These are phyloP conservation scores for Microtus ochrogaster DNA, from an alignment of 2,113 vertebrate genomes.

Conservation along the genomic window DNA sequence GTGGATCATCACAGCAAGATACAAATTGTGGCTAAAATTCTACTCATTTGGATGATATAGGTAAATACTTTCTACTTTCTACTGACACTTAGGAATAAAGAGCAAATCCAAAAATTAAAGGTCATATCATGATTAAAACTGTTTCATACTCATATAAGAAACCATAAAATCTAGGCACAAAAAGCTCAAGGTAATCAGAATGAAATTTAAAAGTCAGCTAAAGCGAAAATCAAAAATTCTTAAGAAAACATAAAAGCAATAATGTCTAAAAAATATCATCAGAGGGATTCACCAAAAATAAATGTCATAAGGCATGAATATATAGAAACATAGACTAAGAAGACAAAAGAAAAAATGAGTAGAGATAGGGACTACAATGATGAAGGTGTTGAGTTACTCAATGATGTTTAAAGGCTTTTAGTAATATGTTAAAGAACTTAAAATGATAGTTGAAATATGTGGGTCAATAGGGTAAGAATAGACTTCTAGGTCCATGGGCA, in stretches of 20 bases:
- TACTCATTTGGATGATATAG: background rate
- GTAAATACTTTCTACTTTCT: slow-evolving; percentile 23
- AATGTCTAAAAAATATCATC: background rate
- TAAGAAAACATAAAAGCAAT: background rate
- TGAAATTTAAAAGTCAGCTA: slow-evolving; percentile 2
- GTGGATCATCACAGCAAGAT: background rate
- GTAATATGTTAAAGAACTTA: background rate
- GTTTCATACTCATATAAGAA: background rate
- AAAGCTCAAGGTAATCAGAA: background rate
- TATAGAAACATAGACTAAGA: background rate
- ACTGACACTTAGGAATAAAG: slow-evolving; percentile 9
- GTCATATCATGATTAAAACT: background rate
- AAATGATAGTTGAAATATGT: background rate
- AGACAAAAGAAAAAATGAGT: background rate
- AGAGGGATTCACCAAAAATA: background rate
- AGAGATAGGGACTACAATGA: background rate
- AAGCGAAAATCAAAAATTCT: background rate
- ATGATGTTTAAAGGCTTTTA: background rate
- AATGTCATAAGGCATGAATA: background rate
- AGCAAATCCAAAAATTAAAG: background rate
- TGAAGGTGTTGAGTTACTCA: background rate
- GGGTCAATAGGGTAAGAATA: background rate
- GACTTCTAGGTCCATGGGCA: background rate
- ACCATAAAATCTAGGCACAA: background rate
- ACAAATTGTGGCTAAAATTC: background rate